Base-by-base conservation (phyloP, 2,888 invertebrate genomes). In the Lamproptera curius region DNA sequence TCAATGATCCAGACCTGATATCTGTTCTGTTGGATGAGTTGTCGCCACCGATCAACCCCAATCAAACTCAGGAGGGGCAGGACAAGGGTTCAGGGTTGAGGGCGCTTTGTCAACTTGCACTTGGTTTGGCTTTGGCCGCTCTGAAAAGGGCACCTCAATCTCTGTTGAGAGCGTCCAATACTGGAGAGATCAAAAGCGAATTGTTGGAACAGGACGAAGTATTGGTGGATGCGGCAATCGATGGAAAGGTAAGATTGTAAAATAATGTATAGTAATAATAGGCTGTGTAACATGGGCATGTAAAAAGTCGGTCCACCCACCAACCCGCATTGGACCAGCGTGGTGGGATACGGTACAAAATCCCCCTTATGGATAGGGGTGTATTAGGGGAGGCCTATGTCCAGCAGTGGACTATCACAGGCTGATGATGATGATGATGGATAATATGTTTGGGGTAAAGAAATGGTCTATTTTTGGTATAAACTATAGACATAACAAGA, bases 221-320 rank as follows among this genome's bases (percentile, higher is more conserved):
- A 53, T 80, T 96, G 0, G 90, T 96, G 1, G 95, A 96, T 62
- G 89, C 92, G 4, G 95, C 97, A 1, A 91, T 97, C 36, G 92
- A 93, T 34, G 90, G 90, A 43, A 91, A 91, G 73, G 88, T 86
- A 17, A 51, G 55, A n/a, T n/a, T n/a, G n/a, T n/a, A n/a, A n/a
- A n/a, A n/a, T n/a, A n/a, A n/a, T n/a, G n/a, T n/a, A n/a, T n/a
- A n/a, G n/a, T n/a, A n/a, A n/a, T n/a, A n/a, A n/a, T n/a, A n/a
- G n/a, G n/a, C n/a, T n/a, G n/a, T n/a, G n/a, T n/a, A n/a, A n/a
- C n/a, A n/a, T n/a, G n/a, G n/a, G n/a, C n/a, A n/a, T n/a, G n/a
- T n/a, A n/a, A n/a, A n/a, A n/a, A n/a, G n/a, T n/a, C n/a, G n/a
- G n/a, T n/a, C n/a, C n/a, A n/a, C n/a, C n/a, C n/a, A n/a, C n/a